Evolutionary conservation across 2,888 invertebrate species (phyloP).

Genomic region (Tanypteryx hageni): DNA sequence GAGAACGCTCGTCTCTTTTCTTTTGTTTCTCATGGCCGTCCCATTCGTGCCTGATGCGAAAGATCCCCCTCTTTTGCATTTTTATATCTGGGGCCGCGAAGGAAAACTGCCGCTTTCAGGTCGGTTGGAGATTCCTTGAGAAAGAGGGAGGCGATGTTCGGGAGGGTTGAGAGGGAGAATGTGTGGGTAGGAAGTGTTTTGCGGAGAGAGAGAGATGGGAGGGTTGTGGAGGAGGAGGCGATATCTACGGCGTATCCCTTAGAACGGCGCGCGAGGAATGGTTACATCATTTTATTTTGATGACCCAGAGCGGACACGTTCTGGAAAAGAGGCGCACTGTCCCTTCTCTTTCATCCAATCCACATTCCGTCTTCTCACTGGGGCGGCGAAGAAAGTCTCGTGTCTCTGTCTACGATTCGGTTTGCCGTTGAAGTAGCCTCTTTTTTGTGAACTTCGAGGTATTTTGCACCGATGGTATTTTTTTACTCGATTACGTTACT

Average conservation of each 20-base stretch:
- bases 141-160: not conserved
- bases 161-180: not conserved
- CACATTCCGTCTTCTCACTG: too few species aligned
- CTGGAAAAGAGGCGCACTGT: too few species aligned
- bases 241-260: not conserved
- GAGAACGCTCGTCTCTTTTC: not conserved
- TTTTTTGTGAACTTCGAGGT: too few species aligned
- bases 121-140: not conserved
- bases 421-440: too few species aligned
- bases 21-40: not conserved
- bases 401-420: too few species aligned
- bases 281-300: not conserved
- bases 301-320: not conserved
- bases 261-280: not conserved
- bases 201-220: not conserved
- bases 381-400: too few species aligned
- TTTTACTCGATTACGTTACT: too few species aligned
- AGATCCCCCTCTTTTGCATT: not conserved
- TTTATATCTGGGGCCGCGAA: constrained; percentile 2
- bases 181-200: too few species aligned
- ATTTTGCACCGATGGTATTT: too few species aligned
- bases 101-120: not conserved
- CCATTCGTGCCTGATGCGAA: not conserved
- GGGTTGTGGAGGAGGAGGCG: not conserved
- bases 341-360: too few species aligned